Base-by-base conservation (phyloP, 2,797 vertebrate species). In the Megalops cyprinoides region DNA sequence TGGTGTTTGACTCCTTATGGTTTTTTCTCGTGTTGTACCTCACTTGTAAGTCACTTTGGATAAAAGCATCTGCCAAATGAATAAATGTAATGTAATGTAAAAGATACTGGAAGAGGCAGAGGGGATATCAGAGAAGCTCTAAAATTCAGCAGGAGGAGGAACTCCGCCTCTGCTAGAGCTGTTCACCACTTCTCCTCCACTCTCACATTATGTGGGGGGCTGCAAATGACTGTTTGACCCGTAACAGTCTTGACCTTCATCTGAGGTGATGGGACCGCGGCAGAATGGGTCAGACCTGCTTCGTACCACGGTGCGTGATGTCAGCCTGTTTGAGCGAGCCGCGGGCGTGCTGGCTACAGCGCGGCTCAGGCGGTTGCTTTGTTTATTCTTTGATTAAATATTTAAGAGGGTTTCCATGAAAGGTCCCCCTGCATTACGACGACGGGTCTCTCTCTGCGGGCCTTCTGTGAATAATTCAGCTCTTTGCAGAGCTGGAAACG, bases 321-420 rank as follows among this genome's bases (percentile, higher is more conserved):
- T n/a, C n/a, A 8, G 60, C 51, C 10, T 53, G 49, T 18, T 48
- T 8, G 31, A 37, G 37, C 18, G 15, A 37, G 14, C 10, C 15
- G 1, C 20, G 20, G 20, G 39, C 8, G 20, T 67, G 55, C 84
- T 76, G 48, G 80, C 76, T 76, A 77, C 62, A 49, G 62, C 71
- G 37, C n/a, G 74, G 67, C 20, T 81, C 60, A 81, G 71, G 85
- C 28, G 62, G 85, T 69, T 79, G 60, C 76, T 83, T 85, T 89
- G 85, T 91, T 90, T 91, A 89, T 88, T 69, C 79, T 56, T 84
- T 74, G 56, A 69, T 91, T 56, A 69, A 88, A 90, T 86, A 91
- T 90, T 88, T 78, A 91, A 86, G 87, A 87, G 83, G 71, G 81
- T 77, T 88, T 90, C 83, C 85, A 86, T 82, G 83, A 75, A 14